Evolutionary conservation across 2,888 invertebrate genomes (phyloP), one percentile per base, ranked within the genome.

Genomic region (Apoda limacodes): DNA sequence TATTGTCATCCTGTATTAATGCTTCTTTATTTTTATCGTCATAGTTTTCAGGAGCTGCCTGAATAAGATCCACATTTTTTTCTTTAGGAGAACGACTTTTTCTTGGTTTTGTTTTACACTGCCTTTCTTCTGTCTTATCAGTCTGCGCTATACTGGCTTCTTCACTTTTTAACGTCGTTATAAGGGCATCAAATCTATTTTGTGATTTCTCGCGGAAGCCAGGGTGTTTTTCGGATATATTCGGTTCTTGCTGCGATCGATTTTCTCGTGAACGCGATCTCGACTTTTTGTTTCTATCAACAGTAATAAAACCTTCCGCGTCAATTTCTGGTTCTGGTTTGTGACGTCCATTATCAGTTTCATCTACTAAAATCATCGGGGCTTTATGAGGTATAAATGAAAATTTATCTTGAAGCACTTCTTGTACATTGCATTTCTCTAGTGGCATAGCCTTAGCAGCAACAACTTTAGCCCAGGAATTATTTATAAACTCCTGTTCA

Each of bases 201-300:
- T 60, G 57, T 2, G 69, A 67, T 38, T 52, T 57, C 31, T 72
- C 64, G 9, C 67, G 59, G n/a, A 42, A 32, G 28, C 60, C 52
- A 26, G 30, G 42, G n/a, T n/a, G n/a, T 30, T 45, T 52, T 32
- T 50, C 48, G 20, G 50, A 40, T 4, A 47, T 27, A 34, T 57
- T 59, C 13, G 68, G 55, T 28, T 46, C 50, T 19, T 65, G 63
- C 21, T 49, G 40, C 7, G 68, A 64, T n/a, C 70, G 65, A 24
- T 51, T 52, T 32, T 76, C 74, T 45, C 80, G 76, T 9, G 85
- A 84, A 27, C 78, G 66, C 2, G 86, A 86, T 32, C 84, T 72
- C 24, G 82, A 72, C 39, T 80, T 62, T 50, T 76, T 64, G 42
- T 60, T 68, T 54, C 76, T 69, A 24, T 80, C 78, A 24, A 82